Base-by-base conservation (phyloP, 2,888 invertebrate species). In the Amorpha juglandis region DNA sequence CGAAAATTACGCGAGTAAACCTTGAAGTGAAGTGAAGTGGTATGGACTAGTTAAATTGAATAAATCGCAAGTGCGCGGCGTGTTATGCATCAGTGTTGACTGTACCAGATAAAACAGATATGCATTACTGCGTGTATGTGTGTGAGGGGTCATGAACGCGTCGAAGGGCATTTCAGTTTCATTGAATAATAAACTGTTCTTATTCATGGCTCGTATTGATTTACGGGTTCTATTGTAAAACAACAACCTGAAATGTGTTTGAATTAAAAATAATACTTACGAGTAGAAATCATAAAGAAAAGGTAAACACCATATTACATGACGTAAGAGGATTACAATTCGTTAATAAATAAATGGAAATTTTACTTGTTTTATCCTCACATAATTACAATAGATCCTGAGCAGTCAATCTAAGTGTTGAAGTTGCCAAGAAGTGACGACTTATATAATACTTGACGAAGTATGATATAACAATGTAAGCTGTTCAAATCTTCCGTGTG, bases 1-100 rank as follows among this genome's bases (percentile, higher is more conserved):
- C 68, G 87, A 91, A 16, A 89, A 85, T 75, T 90, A 87, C 71
- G 82, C 80, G 33, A 71, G 50, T 50, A 78, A 71, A 50, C 68
- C 72, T 64, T 74, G 69, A 83, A 75, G 21, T 62, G 19, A 42
- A 53, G 62, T 52, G 50, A 53, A 64, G 53, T 64, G 64, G 11
- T 42, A 58, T 19, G 58, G 38, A 58, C 58, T 58, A 42, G 42
- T 42, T 52, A 19, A 42, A 58, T 58, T 38, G 51, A 66, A 47
- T 58, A 35, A 62, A 38, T 21, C 42, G 38, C 35, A 45, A 66
- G 48, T 65, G 48, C 16, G 35, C 16, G 55, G 16, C 33, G 52
- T 51, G 27, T 7, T 42, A 7, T 45, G 42, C 12, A 42, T 6
- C 58, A 58, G 12, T 42, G 58, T 42, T 38, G 42, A 58, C 19